These are phyloP conservation scores for Psilopsiagon aurifrons DNA, from an alignment of 2,113 vertebrate species.

Conservation along the genomic window DNA sequence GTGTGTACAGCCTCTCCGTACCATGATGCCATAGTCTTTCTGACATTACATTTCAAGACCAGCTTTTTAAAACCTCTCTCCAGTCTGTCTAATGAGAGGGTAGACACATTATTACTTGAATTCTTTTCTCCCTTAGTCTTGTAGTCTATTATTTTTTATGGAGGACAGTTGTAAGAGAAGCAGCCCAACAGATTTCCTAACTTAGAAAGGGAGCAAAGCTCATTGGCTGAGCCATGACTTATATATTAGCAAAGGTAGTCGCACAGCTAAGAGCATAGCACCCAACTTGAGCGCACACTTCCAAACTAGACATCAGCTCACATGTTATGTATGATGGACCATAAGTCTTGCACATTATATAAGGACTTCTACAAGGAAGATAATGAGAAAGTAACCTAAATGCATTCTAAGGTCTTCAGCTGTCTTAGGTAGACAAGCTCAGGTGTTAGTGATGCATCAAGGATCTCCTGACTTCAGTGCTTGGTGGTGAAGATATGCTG, in stretches of 20 bases:
- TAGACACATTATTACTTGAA: background rate
- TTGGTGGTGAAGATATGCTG: background rate
- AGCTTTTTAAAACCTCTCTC: background rate
- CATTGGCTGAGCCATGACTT: slow-evolving; percentile 19
- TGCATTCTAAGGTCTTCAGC: background rate
- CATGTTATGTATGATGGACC: background rate
- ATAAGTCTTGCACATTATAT: background rate
- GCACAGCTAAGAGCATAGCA: slow-evolving; percentile 26
- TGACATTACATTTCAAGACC: background rate
- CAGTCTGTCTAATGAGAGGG: slow-evolving; percentile 17
- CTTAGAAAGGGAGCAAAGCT: background rate
- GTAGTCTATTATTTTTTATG: background rate
- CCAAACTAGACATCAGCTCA: background rate
- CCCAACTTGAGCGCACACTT: slow-evolving; percentile 3
- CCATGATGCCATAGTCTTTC: background rate
- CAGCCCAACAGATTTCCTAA: slow-evolving; percentile 46
- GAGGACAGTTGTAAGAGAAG: slow-evolving; percentile 33
- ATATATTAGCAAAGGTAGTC: slow-evolving; percentile 55
- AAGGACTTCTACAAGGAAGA: background rate
- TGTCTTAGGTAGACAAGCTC: background rate
- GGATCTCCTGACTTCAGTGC: background rate
- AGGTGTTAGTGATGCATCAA: background rate
- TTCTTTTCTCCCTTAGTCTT: background rate
- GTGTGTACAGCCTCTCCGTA: background rate
- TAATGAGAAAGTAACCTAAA: background rate